Evolutionary conservation across 2,888 invertebrate species (phyloP), one percentile per base, ranked within the genome.

Genomic region (Encarsia formosa): DNA sequence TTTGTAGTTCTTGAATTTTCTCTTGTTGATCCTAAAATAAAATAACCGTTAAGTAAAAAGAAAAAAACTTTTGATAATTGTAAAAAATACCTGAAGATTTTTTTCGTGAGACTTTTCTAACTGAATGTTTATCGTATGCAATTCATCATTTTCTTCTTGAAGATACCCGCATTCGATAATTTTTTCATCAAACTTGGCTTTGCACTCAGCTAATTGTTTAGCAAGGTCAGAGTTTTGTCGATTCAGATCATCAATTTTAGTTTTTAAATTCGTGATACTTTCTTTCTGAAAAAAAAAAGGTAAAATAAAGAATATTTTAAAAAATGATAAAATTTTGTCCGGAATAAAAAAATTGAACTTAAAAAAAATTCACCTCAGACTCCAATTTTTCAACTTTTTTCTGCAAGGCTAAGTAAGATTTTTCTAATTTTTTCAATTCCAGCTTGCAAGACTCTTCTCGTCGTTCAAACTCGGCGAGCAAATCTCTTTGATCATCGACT

Each of bases 401-500:
- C 4, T 49, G 32, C 3, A 61, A 44, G n/a, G 26, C n/a, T 9
- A 26, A 46, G 5, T 57, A 42, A 23, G 59, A 60, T 42, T 62
- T 65, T 34, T 63, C 58, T 5, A 54, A 38, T 49, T 58, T 63
- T 20, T 56, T 56, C 34, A 62, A 37, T 19, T 56, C 49, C 41
- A 47, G 44, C 43, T 58, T 60, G 47, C 44, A 56, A 15, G 50
- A 46, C 32, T 58, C 52, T 43, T 61, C 63, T 16, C 52, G 57
- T 26, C 53, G 22, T 18, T 61, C 56, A 16, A 47, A 38, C 5
- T 57, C 57, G 31, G 40, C 23, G n/a, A 64, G 29, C 18, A 59
- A 32, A 31, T 63, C 61, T 13, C 55, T 59, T 16, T 58, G 59
- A n/a, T 64, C 61, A 41, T 66, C 65, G 52, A 61, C 60, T 42